Evolutionary conservation across 2,113 vertebrate species (phyloP), one percentile per base, ranked within the genome.

Genomic region (Peucedramus taeniatus): DNA sequence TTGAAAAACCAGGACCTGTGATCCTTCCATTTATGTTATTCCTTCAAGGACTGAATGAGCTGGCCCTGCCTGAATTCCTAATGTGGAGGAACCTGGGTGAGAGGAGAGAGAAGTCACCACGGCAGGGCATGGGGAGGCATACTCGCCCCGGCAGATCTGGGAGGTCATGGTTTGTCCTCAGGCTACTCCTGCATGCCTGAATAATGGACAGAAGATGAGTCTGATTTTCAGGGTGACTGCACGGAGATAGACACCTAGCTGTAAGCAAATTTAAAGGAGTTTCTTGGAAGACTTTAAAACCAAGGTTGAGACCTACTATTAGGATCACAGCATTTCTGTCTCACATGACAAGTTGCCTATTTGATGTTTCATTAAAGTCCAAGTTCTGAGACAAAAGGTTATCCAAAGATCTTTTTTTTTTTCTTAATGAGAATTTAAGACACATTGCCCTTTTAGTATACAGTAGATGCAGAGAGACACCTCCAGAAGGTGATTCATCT

Each of bases 401-500:
- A 72, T 83, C 75, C 83, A 53, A 85, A 76, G 31, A 79, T 83
- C 79, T n/a, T 22, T 30, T 45, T 4, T 23, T 30, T 28, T 31
- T 53, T 71, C 82, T 49, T 1, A 45, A 79, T 61, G 50, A 76
- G 63, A 85, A 42, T 83, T 85, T 85, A 83, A 90, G 90, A 60
- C 31, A 45, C 1, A 3, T 71, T 83, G 40, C 28, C 49, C 26
- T 93, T 65, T 92, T 37, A 69, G 27, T 72, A 49, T 45, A 14
- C 33, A 76, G 49, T 49, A 69, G 75, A 65, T n/a, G 33, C 9
- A 90, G 35, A 74, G 39, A 96, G 63, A 78, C 90, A 93, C 27
- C 92, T 93, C 50, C 65, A 95, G 72, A 93, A 95, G 33, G 59
- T 90, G 88, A 94, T 89, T 96, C 66, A 92, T 83, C 75, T 83